Conservation (phyloP, 2,888 invertebrate genomes). For the Lordiphosa fenestrarum region DNA sequence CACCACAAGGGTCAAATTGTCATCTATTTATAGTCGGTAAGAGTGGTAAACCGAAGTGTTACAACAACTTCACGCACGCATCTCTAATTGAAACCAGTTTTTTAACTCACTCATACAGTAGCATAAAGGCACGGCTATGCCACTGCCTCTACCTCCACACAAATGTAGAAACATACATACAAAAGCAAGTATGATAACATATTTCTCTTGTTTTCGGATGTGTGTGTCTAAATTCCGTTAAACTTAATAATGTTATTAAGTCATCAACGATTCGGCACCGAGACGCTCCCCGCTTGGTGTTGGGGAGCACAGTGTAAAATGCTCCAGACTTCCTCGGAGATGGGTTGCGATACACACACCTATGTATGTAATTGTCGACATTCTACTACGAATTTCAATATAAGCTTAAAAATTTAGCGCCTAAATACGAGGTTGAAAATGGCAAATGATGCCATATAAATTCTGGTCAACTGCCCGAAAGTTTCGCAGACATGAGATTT, state of each 20-base stretch:
- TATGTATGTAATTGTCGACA: background rate
- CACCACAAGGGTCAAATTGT: too few relatives aligned
- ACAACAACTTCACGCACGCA: too few relatives aligned
- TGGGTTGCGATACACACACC: too few relatives aligned
- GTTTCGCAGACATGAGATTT: conserved; percentile 1
- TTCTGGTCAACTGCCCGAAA: conserved; percentile 8
- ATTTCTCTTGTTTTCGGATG: background rate
- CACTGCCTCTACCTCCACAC: conserved; percentile 1
- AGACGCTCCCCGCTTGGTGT: background rate
- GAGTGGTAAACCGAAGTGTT: too few relatives aligned
- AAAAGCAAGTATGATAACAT: background rate
- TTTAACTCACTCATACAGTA: conserved; percentile 10
- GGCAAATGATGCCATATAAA: conserved; percentile 18
- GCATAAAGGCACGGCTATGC: conserved; percentile 1
- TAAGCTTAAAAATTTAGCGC: background rate
- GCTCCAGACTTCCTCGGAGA: background rate
- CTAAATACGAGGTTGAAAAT: conserved; percentile 1
- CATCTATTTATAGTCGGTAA: too few relatives aligned
- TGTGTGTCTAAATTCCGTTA: background rate
- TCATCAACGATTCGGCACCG: conserved; percentile 2
- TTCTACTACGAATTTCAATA: conserved; percentile 6
- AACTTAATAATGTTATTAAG: conserved; percentile 11
- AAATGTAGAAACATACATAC: conserved; percentile 7
- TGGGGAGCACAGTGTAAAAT: background rate
- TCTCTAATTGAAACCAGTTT: conserved; percentile 22